Evolutionary conservation across 2,113 vertebrate genomes (phyloP).

Genomic region (Puffinus mauretanicus): DNA sequence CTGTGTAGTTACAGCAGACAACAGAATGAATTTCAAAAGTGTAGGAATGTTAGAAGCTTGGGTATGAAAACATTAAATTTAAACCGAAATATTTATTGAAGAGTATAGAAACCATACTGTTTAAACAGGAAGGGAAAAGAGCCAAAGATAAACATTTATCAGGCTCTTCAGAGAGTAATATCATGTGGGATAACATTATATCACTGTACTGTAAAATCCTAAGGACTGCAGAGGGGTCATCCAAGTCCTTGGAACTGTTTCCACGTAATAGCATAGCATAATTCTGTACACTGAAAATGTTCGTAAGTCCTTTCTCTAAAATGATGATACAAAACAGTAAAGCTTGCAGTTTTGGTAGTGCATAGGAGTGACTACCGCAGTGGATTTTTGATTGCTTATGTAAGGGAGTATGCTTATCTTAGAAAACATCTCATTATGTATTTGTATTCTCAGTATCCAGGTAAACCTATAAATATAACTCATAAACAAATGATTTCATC

Average conservation of each 20-base stretch:
- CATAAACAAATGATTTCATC: background rate
- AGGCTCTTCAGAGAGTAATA: conserved; percentile 14
- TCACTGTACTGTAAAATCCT: background rate
- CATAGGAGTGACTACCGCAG: background rate
- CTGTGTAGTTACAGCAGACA: background rate
- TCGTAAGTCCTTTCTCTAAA: background rate
- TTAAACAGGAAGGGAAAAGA: conserved; percentile 28
- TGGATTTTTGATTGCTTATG: background rate
- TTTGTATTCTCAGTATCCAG: background rate
- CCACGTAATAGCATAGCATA: accelerated
- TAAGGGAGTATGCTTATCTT: background rate
- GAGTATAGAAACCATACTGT: background rate
- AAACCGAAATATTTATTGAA: background rate
- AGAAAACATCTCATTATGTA: background rate
- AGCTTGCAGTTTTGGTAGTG: background rate
- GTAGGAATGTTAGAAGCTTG: background rate
- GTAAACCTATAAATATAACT: background rate
- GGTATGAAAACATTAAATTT: background rate
- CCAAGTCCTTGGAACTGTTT: background rate
- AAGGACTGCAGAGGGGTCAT: background rate
- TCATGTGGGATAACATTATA: background rate
- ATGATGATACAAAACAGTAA: background rate
- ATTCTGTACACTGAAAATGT: background rate
- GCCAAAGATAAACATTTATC: conserved; percentile 29
- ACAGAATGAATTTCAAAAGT: background rate